Evolutionary conservation across 1,140 invertebrate genomes (phyloP).

Genomic region (Ptiloglossa arizonensis): DNA sequence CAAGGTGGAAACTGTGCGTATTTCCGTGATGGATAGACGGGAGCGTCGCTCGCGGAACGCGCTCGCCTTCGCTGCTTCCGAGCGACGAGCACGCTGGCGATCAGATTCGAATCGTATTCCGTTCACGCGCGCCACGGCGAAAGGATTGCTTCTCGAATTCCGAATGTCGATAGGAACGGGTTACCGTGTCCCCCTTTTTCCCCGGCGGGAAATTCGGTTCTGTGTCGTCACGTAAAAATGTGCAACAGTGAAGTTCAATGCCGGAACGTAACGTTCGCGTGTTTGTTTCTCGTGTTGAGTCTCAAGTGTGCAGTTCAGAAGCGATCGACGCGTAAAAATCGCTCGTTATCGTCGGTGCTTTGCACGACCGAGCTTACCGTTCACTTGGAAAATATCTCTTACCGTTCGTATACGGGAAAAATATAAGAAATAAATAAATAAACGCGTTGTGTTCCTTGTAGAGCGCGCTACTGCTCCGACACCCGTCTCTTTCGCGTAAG

Average conservation of each 20-base stretch:
- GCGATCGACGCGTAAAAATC: neutral
- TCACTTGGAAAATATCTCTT: neutral
- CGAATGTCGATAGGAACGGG: neutral
- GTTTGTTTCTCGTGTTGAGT: neutral
- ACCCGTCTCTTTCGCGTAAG: too few species aligned
- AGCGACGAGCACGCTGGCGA: neutral
- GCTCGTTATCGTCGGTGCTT: neutral
- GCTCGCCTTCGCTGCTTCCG: neutral
- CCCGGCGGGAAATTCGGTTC: neutral
- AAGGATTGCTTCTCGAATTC: conserved; percentile 3
- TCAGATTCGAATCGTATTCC: conserved; percentile 16
- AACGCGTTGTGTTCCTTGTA: too few species aligned
- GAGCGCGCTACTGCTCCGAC: too few species aligned
- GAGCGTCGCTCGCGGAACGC: conserved; percentile 1
- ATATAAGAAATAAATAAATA: too few species aligned
- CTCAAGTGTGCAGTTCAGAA: neutral
- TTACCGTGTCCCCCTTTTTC: neutral
- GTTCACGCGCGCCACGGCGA: conserved; percentile 6
- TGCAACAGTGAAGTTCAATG: conserved; percentile 24
- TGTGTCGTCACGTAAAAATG: neutral
- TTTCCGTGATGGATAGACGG: neutral
- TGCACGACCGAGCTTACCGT: neutral
- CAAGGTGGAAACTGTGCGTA: conserved; percentile 12
- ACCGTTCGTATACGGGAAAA: too few species aligned
- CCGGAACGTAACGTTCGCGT: neutral